These are phyloP conservation scores for Drosophila antonietae DNA, from an alignment of 2,888 invertebrate species.

Conservation along the genomic window DNA sequence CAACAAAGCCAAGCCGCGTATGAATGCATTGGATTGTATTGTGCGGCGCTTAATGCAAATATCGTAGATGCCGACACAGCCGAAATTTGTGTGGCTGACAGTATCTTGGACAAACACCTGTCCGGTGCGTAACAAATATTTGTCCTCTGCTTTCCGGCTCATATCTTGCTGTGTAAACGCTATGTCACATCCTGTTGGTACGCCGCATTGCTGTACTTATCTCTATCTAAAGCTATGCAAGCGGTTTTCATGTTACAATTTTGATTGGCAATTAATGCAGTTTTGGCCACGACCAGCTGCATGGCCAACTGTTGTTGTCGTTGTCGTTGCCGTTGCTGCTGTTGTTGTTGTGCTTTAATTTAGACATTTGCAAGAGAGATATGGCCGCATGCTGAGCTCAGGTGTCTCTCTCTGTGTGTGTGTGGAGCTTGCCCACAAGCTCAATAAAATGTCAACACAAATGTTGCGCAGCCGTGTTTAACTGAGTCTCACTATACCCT, in stretches of 20 bases:
- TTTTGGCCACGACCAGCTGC: conserved; percentile 46
- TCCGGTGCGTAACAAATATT: conserved; percentile 34
- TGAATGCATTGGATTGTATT: conserved; percentile 71
- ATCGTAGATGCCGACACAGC: conserved; percentile 7
- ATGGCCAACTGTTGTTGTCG: conserved; percentile 1
- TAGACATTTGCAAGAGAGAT: conserved; percentile 72
- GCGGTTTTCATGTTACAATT: conserved; percentile 64
- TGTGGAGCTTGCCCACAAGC: conserved; percentile 49
- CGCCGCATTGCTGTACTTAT: conserved; percentile 30
- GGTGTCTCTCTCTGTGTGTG: conserved; percentile 12
- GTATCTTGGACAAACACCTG: conserved; percentile 56
- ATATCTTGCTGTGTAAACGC: conserved; percentile 38
- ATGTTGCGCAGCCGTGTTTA: conserved; percentile 51
- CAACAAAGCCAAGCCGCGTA: conserved; percentile 66
- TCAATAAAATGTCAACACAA: conserved; percentile 78
- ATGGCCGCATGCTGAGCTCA: conserved; percentile 63
- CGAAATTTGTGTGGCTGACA: not conserved
- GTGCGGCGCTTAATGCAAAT: conserved; percentile 51
- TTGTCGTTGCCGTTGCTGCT: conserved; percentile 11
- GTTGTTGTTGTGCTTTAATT: conserved; percentile 64
- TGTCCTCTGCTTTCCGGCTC: conserved; percentile 14
- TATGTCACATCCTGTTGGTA: conserved; percentile 56
- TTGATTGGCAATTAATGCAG: conserved; percentile 76
- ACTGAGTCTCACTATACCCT: conserved; percentile 26
- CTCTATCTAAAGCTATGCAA: conserved; percentile 45